phyloP scores from a whole-genome alignment of 1,140 invertebrate genomes.

The Drosophila oshimai region DNA sequence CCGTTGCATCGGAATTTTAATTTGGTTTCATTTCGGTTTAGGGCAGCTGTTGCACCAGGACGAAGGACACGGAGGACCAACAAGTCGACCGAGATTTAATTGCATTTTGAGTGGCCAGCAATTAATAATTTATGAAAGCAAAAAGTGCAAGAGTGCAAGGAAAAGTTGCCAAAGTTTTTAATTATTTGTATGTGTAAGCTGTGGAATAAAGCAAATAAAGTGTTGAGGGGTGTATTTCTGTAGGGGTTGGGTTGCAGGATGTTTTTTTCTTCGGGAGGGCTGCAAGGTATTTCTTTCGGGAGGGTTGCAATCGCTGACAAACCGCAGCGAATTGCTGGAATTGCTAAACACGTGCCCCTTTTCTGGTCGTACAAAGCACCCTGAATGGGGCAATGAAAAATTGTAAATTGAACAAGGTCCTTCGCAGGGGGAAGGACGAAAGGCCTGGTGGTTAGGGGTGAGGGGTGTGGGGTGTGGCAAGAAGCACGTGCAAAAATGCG shows the following conservation, averaged over 20 bases:
- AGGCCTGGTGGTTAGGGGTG: not conserved
- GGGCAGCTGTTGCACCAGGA: constrained; percentile 61
- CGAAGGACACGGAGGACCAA: constrained; percentile 38
- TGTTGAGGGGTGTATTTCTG: not conserved
- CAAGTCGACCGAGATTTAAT: constrained; percentile 79
- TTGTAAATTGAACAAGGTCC: constrained; percentile 54
- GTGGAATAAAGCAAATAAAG: constrained; percentile 1
- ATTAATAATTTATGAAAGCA: constrained; percentile 74
- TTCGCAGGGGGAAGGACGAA: not conserved
- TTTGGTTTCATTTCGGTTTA: constrained; percentile 60
- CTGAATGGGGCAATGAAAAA: constrained; percentile 67
- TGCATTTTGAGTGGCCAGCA: constrained; percentile 73
- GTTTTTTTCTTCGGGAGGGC: not conserved
- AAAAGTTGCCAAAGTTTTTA: constrained; percentile 62
- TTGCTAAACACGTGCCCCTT: constrained; percentile 66
- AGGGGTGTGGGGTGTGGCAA: not conserved
- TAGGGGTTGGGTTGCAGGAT: not conserved
- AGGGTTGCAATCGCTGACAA: constrained; percentile 58
- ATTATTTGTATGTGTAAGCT: constrained; percentile 48
- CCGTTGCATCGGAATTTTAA: constrained; percentile 73
- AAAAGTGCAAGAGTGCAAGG: constrained; percentile 12
- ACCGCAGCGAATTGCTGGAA: constrained; percentile 74
- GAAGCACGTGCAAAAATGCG: constrained; percentile 76
- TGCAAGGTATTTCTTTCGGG: not conserved
- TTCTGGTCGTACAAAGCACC: constrained; percentile 29